These are phyloP conservation scores for Drosophila percnosoma DNA, from an alignment of 2,888 invertebrate genomes.

Conservation along the genomic window DNA sequence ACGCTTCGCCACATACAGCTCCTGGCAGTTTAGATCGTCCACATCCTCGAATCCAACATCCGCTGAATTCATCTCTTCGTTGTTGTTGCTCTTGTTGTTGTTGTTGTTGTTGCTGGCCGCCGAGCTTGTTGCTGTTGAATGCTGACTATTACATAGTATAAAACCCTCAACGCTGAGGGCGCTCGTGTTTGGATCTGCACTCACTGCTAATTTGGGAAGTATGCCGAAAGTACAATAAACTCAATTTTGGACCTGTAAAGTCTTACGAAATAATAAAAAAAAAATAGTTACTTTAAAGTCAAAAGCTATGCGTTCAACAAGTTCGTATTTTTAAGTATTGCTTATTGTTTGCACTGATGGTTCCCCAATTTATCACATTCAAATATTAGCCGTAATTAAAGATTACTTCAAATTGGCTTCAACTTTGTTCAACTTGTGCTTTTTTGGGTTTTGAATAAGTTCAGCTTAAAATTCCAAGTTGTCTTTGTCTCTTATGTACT, in stretches of 20 bases:
- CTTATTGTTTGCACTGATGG: too few relatives aligned
- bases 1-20: conserved; percentile 27
- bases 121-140: conserved; percentile 11
- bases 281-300: conserved; percentile 5
- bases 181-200: conserved; percentile 11
- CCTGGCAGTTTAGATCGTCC: conserved; percentile 4
- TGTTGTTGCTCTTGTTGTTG: background rate
- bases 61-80: background rate
- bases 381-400: too few relatives aligned
- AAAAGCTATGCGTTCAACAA: background rate
- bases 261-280: conserved; percentile 24
- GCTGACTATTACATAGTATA: conserved; percentile 34
- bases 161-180: conserved; percentile 20
- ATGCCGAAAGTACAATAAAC: conserved; percentile 31
- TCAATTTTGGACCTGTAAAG: conserved; percentile 35
- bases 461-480: too few relatives aligned
- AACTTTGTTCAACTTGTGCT: too few relatives aligned
- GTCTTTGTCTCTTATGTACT: too few relatives aligned
- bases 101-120: conserved; percentile 3
- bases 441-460: too few relatives aligned
- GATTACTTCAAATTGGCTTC: too few relatives aligned
- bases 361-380: too few relatives aligned
- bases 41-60: background rate
- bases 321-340: background rate
- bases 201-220: conserved; percentile 35